Conservation (phyloP, 2,113 vertebrate species). For the Lampris incognitus region DNA sequence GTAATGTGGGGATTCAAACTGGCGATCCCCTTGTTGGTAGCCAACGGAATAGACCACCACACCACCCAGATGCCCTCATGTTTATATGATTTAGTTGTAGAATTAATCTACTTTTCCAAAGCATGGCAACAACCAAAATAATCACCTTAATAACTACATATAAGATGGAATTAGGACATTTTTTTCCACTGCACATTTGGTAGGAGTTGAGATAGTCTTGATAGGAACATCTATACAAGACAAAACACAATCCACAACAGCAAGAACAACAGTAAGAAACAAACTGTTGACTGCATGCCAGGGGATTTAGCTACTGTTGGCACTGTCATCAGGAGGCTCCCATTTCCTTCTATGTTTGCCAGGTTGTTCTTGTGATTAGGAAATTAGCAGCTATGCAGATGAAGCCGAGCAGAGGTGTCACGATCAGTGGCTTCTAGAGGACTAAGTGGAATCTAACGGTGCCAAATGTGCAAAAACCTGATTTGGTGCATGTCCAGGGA, state of each 20-base stretch:
- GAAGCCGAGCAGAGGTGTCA: constrained; percentile 48
- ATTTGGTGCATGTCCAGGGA: constrained; percentile 40
- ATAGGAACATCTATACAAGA: neutral
- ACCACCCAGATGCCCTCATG: no score
- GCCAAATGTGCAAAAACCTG: constrained; percentile 39
- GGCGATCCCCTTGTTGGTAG: no score
- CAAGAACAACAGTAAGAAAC: constrained; percentile 3
- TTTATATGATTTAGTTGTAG: no score
- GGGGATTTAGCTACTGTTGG: constrained; percentile 32
- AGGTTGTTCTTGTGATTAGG: constrained; percentile 60
- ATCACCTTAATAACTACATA: no score
- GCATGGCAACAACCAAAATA: no score
- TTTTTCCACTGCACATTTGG: neutral
- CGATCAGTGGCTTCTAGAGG: constrained; percentile 43
- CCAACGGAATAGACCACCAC: no score
- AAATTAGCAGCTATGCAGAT: constrained; percentile 60
- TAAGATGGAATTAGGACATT: no score
- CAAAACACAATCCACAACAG: neutral
- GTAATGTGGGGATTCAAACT: no score
- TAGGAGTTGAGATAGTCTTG: neutral
- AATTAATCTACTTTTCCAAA: no score
- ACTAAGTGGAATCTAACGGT: constrained; percentile 24
- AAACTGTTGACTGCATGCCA: constrained; percentile 46
- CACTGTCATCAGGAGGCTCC: constrained; percentile 29
- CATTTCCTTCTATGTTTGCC: constrained; percentile 39